Base-by-base conservation (phyloP, 2,888 invertebrate species). In the Rhaphigaster nebulosa region DNA sequence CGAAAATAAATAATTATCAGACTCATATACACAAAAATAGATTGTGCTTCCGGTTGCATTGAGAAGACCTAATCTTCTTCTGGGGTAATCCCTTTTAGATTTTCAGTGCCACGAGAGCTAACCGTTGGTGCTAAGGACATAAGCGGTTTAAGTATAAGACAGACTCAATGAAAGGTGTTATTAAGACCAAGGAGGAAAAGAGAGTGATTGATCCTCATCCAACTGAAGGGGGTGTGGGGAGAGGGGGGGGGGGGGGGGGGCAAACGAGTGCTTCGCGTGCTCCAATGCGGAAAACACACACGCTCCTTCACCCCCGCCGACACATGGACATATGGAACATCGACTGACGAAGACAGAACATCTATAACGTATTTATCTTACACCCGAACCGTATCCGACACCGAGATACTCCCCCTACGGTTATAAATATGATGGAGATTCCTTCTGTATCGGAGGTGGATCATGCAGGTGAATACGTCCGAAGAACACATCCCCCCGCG, bases 251-350 rank as follows among this genome's bases (percentile, higher is more conserved):
- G 54, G n/a, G 88, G 38, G 34, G 34, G 52, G 88, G 56, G 88
- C 88, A 88, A 88, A 88, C 88, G 88, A 88, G 88, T 38, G 88
- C 54, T 56, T 88, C 56, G 88, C 88, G 88, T 88, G 88, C 80
- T 80, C 38, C 80, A 80, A 41, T 80, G 80, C 80, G 80, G 80
- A 80, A 80, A 80, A 80, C 80, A 80, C 29, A 80, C 80, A 80
- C 80, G 80, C 80, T 80, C 80, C 80, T 41, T 41, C 80, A 80
- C 41, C 80, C 80, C 80, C 80, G 26, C 41, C 80, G 41, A 80
- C 80, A 80, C 80, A 80, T 41, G 80, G 80, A 80, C 80, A 80
- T 80, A 80, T 80, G 80, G 80, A 80, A 80, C 80, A 80, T 80
- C 41, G 80, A 80, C 80, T 80, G 80, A 80, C 80, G 41, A 41